These are phyloP conservation scores for Spongilla lacustris DNA, from an alignment of 37 sponge, comb jelly and placozoan genomes.

Conservation along the genomic window DNA sequence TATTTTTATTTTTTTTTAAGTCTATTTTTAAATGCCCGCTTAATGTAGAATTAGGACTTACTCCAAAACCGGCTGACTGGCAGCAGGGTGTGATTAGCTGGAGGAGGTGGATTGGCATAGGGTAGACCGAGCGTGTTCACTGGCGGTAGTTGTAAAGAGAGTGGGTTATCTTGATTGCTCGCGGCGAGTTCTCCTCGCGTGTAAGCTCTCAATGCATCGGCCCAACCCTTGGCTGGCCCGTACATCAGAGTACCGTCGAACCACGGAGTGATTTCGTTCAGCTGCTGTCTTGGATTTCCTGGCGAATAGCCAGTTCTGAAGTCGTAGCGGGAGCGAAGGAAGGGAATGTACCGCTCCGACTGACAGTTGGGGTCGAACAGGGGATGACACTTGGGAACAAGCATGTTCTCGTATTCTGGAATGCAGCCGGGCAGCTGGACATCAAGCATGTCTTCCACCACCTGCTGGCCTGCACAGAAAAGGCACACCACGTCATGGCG, in stretches of 20 bases:
- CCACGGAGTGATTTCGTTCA: constrained; percentile 97
- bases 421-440: constrained; percentile 91
- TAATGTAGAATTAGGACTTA: constrained; percentile 43
- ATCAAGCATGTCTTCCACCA: constrained; percentile 93
- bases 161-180: neutral
- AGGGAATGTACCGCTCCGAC: constrained; percentile 75
- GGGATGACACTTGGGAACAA: constrained; percentile 82
- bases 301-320: constrained; percentile 84
- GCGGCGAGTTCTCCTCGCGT: constrained; percentile 58
- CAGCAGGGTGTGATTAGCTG: constrained; percentile 69
- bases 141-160: constrained; percentile 42
- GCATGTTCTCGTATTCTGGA: constrained; percentile 91
- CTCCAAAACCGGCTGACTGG: constrained; percentile 89
- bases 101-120: constrained; percentile 90
- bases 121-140: constrained; percentile 81
- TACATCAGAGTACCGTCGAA: constrained; percentile 94
- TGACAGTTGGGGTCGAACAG: constrained; percentile 81
- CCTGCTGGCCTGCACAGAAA: constrained; percentile 93
- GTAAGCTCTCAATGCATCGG: constrained; percentile 79
- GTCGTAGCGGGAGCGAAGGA: constrained; percentile 84
- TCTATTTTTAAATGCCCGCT: too few relatives aligned
- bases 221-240: constrained; percentile 94
- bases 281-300: constrained; percentile 89
- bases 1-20: too few relatives aligned
- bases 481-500: neutral